Percentiles rank a stretch among this genome's conserved stretches.
phyloP scores from a whole-genome alignment of 2,113 vertebrate genomes.

The Chloropsis cyanopogon region DNA sequence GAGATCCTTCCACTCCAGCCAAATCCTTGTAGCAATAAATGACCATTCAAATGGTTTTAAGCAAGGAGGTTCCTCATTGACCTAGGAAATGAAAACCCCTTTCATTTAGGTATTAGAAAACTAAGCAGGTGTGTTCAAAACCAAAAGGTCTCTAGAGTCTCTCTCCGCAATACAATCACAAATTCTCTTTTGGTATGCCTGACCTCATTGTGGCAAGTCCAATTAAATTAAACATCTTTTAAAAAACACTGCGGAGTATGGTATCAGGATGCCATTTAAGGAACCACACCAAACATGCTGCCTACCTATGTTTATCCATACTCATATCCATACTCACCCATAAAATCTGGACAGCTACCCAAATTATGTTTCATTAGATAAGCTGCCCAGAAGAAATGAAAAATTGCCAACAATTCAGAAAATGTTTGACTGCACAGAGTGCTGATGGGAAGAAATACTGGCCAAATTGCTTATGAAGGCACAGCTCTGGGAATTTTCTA shows the following conservation, averaged over 20 bases:
- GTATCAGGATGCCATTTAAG: background rate
- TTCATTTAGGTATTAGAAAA: background rate
- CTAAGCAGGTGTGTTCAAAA: background rate
- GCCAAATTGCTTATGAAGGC: conserved; percentile 31
- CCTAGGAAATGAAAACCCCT: background rate
- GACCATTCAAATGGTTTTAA: background rate
- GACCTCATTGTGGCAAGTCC: background rate
- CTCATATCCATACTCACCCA: background rate
- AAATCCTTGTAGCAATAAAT: background rate
- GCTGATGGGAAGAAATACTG: conserved; percentile 8
- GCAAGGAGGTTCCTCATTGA: background rate
- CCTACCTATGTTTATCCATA: background rate
- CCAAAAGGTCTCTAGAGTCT: background rate
- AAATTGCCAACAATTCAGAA: conserved; percentile 8
- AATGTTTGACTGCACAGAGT: background rate
- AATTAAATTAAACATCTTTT: background rate
- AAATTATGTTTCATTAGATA: background rate
- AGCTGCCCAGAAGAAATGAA: conserved; percentile 4
- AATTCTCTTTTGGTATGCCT: background rate
- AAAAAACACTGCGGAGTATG: background rate
- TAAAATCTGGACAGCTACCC: background rate
- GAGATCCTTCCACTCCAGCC: background rate
- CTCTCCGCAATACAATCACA: background rate
- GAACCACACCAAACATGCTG: background rate
- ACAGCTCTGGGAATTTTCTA: conserved; percentile 10